Evolutionary conservation across 1,140 invertebrate genomes (phyloP).

Genomic region (Microplitis demolitor): DNA sequence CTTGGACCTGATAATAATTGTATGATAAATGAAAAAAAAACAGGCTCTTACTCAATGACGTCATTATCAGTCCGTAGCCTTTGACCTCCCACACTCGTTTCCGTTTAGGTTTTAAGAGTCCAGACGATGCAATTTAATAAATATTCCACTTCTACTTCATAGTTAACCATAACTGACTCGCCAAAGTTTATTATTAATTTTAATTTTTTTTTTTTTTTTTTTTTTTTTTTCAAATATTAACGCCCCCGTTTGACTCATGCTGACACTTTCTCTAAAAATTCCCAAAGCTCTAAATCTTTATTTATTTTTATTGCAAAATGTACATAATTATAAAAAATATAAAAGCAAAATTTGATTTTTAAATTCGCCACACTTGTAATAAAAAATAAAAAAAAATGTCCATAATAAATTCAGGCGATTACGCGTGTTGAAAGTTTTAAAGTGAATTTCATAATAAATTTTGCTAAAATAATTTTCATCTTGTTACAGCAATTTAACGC

Average conservation of each 20-base stretch:
- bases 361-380: not conserved
- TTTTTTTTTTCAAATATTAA: too few species aligned
- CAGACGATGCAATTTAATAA: not conserved
- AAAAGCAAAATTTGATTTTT: too few species aligned
- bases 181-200: too few species aligned
- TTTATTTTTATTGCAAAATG: too few species aligned
- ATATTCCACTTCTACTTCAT: not conserved
- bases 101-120: constrained; percentile 20
- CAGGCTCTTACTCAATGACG: constrained; percentile 27
- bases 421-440: not conserved
- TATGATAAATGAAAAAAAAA: not conserved
- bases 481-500: not conserved
- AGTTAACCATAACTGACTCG: too few species aligned
- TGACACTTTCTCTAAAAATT: too few species aligned
- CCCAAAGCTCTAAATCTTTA: too few species aligned
- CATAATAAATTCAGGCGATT: not conserved
- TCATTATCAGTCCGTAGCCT: constrained; percentile 37
- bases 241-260: too few species aligned
- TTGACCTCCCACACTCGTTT: constrained; percentile 36
- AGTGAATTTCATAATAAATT: not conserved
- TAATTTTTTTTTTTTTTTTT: too few species aligned
- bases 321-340: too few species aligned
- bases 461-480: not conserved
- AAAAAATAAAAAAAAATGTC: too few species aligned
- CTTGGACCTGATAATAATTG: not conserved